A percentile compares a stretch with the other conserved stretches of the same genome.
Conservation (phyloP, 2,797 vertebrate genomes). For the Gorsachius magnificus region DNA sequence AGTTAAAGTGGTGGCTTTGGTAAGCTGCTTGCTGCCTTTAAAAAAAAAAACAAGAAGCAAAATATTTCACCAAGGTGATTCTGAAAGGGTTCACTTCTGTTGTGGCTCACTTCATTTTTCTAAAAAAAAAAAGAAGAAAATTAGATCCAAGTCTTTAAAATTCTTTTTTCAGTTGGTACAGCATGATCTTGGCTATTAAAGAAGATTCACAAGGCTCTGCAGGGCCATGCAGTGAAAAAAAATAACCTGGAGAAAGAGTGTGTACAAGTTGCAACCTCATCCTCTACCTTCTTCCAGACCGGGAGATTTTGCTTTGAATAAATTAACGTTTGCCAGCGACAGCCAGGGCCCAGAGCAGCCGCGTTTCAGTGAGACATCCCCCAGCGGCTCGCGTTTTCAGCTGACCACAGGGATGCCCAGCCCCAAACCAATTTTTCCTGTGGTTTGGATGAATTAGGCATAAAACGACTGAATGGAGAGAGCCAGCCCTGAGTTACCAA, state of each 20-base stretch:
- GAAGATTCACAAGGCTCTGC: background rate
- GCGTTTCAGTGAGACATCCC: accelerated
- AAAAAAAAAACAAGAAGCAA: background rate
- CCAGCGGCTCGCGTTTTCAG: background rate
- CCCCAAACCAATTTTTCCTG: background rate
- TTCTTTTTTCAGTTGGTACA: background rate
- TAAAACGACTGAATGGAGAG: background rate
- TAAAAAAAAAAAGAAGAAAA: background rate
- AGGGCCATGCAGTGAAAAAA: background rate
- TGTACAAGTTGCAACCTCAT: background rate
- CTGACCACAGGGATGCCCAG: background rate
- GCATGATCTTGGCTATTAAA: background rate
- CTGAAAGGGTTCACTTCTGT: background rate
- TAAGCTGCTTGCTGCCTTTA: background rate
- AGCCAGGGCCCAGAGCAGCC: background rate
- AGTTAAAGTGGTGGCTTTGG: background rate
- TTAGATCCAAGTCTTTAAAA: background rate
- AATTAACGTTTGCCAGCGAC: background rate
- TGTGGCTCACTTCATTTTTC: background rate
- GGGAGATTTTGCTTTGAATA: background rate
- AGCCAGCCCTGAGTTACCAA: background rate
- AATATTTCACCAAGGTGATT: background rate
- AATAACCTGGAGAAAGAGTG: background rate
- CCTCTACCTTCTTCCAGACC: background rate
- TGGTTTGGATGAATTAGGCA: background rate